These are phyloP conservation scores for Eupeodes latifasciatus DNA, from an alignment of 2,888 invertebrate genomes.

Conservation along the genomic window DNA sequence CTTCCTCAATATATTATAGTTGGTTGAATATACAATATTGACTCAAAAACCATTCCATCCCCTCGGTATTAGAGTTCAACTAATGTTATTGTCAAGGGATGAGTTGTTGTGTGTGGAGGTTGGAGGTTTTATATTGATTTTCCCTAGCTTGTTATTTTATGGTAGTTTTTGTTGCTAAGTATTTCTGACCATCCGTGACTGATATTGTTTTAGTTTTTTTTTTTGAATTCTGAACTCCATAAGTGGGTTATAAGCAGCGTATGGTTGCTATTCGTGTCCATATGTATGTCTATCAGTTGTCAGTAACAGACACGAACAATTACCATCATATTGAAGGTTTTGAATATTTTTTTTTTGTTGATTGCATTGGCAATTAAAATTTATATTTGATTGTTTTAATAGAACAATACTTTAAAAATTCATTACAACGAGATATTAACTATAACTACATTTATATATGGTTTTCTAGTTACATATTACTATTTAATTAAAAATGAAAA, in stretches of 20 bases:
- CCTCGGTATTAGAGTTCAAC: constrained; percentile 5
- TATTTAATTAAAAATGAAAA: background rate
- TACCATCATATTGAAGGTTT: constrained; percentile 29
- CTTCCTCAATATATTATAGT: constrained; percentile 12
- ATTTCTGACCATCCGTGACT: constrained; percentile 24
- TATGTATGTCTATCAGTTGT: constrained; percentile 6
- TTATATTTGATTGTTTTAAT: constrained; percentile 28
- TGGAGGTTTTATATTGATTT: constrained; percentile 22
- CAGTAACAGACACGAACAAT: constrained; percentile 26
- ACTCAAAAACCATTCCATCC: background rate
- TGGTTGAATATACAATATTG: background rate
- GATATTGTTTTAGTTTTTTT: background rate
- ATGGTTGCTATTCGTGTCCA: background rate
- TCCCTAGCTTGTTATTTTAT: background rate
- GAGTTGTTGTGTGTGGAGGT: background rate
- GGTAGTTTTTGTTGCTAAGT: constrained; percentile 14
- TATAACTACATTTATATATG: background rate
- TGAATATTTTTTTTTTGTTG: background rate
- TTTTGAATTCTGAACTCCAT: background rate
- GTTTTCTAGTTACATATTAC: background rate
- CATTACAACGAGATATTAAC: background rate
- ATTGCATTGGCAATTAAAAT: constrained; percentile 31
- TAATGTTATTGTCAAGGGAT: constrained; percentile 21
- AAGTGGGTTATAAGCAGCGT: background rate
- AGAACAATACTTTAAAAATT: background rate